Evolutionary conservation across 1,140 invertebrate genomes (phyloP), one percentile per base, ranked within the genome.

Genomic region (Drosophila elegans): DNA sequence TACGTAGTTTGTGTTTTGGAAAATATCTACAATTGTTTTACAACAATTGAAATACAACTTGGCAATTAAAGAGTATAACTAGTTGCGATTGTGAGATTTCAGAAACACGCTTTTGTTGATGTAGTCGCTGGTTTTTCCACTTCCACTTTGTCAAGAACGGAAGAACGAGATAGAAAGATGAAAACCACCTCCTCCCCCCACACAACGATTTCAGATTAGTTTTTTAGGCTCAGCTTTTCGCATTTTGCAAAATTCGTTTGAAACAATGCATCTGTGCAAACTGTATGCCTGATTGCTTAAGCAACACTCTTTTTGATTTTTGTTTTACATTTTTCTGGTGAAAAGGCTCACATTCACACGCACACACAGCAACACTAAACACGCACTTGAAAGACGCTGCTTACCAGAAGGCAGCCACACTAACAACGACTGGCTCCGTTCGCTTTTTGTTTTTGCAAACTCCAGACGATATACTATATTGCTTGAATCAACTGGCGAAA

Each of bases 311-410:
- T 34, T 51, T 21, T 13, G 0, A 5, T 13, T 41, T 41, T 79
- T 57, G 66, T 80, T 80, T 80, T 85, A 77, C 62, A 84, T 85
- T 85, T 85, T 85, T 77, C 64, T 74, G 69, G 80, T 78, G 80
- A 83, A 83, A 80, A 81, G 59, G 45, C 59, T 45, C 52, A 27
- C 77, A 53, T 51, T 48, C 38, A 72, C 66, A 64, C 45, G 27
- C 25, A 62, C 52, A 41, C 48, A 49, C 53, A 54, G 12, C 4
- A 61, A 60, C 25, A 60, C 42, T 49, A 39, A 32, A 57, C 55
- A 66, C 55, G 52, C 78, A 77, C 56, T 21, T 34, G 55, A 53
- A 72, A 59, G 73, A 74, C 46, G 63, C 63, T 66, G 62, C 66
- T 69, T 69, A 69, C 66, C 66, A 63, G 54, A 53, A 55, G 13